Evolutionary conservation across 1,140 invertebrate species (phyloP), one percentile per base, ranked within the genome.

Genomic region (Zaprionus davidi): DNA sequence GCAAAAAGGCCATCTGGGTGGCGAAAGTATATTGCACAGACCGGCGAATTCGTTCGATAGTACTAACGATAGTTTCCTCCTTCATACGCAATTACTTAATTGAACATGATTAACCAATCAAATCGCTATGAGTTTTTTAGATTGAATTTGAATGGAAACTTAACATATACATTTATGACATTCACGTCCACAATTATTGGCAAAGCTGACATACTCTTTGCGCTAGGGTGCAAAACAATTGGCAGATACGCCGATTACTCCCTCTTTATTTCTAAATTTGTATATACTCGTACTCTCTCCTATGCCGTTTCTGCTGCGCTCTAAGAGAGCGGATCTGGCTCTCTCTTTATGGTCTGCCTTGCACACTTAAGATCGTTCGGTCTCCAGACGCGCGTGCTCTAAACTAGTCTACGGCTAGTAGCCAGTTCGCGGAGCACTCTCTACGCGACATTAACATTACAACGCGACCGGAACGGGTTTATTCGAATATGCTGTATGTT

Each of bases 381-480:
- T 51, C 20, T 38, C 60, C 12, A 62, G 20, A 28, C 28, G 34
- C 24, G 31, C 24, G 44, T 12, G 9, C 15, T 24, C 26, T 60
- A 57, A 69, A 38, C 75, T 78, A 22, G 66, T 17, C 9, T 12
- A 28, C 55, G 38, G 41, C 58, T 44, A 17, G 9, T 73, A 74
- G 81, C 73, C 80, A 86, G 83, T 86, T 88, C 73, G 56, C 53
- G 22, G 41, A 44, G 34, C 53, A 71, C 72, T 56, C 70, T 87
- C 63, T 20, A 53, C 71, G 69, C 75, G 80, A n/a, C 6, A 3
- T 34, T 58, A 73, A n/a, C 6, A 9, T 34, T 63, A 73, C 63
- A 79, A 67, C 72, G 56, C 46, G 34, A 9, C 22, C 66, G 83
- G 67, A 87, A 86, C 83, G 73, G 73, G 84, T 86, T 86, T 66